Evolutionary conservation across 2,797 vertebrate species (phyloP).

Genomic region (Megalops cyprinoides): DNA sequence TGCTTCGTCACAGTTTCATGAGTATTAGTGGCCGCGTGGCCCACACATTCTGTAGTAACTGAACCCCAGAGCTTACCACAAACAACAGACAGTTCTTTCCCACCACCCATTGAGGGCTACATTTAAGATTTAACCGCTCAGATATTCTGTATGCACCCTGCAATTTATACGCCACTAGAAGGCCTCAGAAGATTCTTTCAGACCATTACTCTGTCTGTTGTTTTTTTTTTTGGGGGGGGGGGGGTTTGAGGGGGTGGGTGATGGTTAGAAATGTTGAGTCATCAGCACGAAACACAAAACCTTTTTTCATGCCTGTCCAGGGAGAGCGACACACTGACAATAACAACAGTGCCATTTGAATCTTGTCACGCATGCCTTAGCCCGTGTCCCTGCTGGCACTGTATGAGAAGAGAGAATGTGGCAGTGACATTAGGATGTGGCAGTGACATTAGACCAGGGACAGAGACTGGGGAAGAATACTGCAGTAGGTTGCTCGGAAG

Average conservation of each 20-base stretch:
- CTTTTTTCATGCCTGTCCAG: too few relatives aligned
- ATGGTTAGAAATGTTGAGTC: slow-evolving; percentile 31
- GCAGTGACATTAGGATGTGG: background rate
- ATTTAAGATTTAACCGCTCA: background rate
- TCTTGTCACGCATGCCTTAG: too few relatives aligned
- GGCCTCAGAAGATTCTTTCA: background rate
- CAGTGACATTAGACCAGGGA: background rate
- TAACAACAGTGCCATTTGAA: too few relatives aligned
- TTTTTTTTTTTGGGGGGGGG: slow-evolving; percentile 40
- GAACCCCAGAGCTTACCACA: background rate
- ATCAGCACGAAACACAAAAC: background rate
- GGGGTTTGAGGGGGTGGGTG: slow-evolving; percentile 34
- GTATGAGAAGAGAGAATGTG: background rate
- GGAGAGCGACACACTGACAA: too few relatives aligned
- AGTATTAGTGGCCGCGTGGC: background rate
- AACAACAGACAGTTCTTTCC: background rate
- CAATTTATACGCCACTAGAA: background rate
- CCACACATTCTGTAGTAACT: background rate
- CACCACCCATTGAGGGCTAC: background rate
- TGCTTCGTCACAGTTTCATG: slow-evolving; percentile 7
- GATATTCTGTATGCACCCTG: background rate
- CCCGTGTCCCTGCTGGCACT: background rate
- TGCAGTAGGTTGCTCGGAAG: background rate
- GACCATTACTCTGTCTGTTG: background rate
- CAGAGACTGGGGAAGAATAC: background rate